Conservation (phyloP, 92 coral and sea anemone genomes). For the Porites divaricata region DNA sequence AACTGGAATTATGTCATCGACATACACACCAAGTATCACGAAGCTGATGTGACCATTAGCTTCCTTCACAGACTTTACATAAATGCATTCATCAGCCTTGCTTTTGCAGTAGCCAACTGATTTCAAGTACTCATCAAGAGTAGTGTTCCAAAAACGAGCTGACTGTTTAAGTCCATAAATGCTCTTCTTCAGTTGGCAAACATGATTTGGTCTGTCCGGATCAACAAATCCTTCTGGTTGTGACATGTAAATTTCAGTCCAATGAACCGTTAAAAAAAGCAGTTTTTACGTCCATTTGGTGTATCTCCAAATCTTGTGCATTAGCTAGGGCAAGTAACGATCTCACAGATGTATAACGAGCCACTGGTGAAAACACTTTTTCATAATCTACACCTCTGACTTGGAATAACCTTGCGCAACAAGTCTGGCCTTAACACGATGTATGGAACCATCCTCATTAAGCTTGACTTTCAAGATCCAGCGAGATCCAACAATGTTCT, state of each 20-base stretch:
- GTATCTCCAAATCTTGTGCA: constrained; percentile 62
- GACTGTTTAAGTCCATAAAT: constrained; percentile 67
- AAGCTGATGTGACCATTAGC: constrained; percentile 57
- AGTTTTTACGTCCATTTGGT: constrained; percentile 74
- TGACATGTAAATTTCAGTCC: constrained; percentile 72
- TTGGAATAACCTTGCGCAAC: no score
- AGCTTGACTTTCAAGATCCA: no score
- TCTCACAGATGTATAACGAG: not conserved
- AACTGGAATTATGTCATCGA: constrained; percentile 58
- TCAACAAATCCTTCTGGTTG: constrained; percentile 77
- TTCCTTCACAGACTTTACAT: constrained; percentile 52
- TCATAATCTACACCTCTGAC: no score
- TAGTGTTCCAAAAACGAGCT: constrained; percentile 61
- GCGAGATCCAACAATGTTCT: no score
- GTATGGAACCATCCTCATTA: no score
- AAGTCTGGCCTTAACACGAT: no score
- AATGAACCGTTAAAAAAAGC: constrained; percentile 62
- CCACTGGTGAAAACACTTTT: constrained; percentile 74
- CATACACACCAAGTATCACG: constrained; percentile 62
- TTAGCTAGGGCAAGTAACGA: constrained; percentile 71
- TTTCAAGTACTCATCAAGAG: constrained; percentile 65
- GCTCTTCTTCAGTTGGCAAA: constrained; percentile 56
- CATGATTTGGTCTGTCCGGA: constrained; percentile 66
- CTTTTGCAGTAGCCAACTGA: no score
- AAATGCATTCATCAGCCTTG: constrained; percentile 66